Base-by-base conservation (phyloP, 2,113 vertebrate genomes). In the Eudyptes chrysolophus region DNA sequence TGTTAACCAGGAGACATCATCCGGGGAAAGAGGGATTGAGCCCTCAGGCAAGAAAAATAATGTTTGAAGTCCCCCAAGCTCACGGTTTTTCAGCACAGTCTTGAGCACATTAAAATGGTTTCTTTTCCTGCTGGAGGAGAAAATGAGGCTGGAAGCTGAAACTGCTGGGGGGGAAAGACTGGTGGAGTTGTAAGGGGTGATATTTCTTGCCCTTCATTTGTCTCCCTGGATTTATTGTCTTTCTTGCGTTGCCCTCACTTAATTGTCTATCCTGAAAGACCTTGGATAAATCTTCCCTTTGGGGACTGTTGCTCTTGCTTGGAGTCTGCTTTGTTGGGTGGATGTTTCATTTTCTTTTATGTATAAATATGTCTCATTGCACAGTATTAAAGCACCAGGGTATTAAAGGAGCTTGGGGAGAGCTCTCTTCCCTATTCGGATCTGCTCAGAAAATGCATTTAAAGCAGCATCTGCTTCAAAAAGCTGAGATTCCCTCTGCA, bases 221-320 rank as follows among this genome's bases (percentile, higher is more conserved):
- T 93, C 94, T 76, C 82, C 74, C 32, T 24, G 87, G 90, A 92
- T 97, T 97, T 94, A 93, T 90, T 22, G 70, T 48, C 88, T 85
- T 68, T 32, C 80, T 77, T 3, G 13, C 42, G 11, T 15, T n/a
- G 83, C 83, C 83, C 66, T 93, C 82, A 1, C 87, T 87, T 78
- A 61, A 71, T 92, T 92, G 94, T 68, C 44, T 94, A 11, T 75
- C 90, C 70, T 75, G 94, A 76, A 94, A 94, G 94, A 87, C 94
- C 96, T 96, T 94, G 92, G 92, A 72, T 93, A 93, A 95, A 97
- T 93, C 76, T 95, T 60, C 89, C 94, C 94, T 72, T 83, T 77
- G 95, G 95, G 96, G 89, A 38, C 58, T 2, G 75, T 55, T 60
- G 92, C 94, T 94, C 85, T 68, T 26, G 85, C 65, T 57, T 25